Evolutionary conservation across 2,113 vertebrate species (phyloP), one percentile per base, ranked within the genome.

Genomic region (Emydocephalus ijimae): DNA sequence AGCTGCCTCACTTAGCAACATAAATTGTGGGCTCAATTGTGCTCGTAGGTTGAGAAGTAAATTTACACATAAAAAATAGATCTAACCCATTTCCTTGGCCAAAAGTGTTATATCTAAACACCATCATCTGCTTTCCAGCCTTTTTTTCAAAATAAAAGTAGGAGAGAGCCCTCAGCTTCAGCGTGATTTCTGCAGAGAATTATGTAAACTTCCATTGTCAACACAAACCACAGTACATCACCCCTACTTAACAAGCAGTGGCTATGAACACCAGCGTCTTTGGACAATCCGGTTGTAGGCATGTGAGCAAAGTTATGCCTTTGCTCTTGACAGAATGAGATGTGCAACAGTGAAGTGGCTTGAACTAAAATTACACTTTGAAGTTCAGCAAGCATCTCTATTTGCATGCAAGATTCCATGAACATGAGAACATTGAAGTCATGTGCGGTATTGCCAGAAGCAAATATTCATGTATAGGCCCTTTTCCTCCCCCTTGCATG

Each of bases 401-500:
- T 96, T 97, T 96, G 94, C 91, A 61, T 94, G 95, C 69, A 91
- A 61, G 94, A 96, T 97, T 96, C 95, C 95, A 95, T 91, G 96
- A 96, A 96, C 95, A 95, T 94, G 89, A 94, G 95, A 96, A 94
- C 93, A 93, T 89, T 89, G 69, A 87, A 94, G 92, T 23, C 54
- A 39, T 93, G 92, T 93, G 85, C 93, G 92, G 92, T 89, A 89
- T 95, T 94, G 96, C 97, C 96, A 96, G 95, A 92, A 97, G 96
- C 95, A 96, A 94, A 96, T 95, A 90, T 92, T 90, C 90, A 94
- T 93, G 86, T 43, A 9, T 34, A 81, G 74, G 74, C 34, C 9
- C 34, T 93, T 95, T 95, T 10, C 57, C 57, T 59, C 61, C 64
- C 64, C 29, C 64, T 86, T 61, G 24, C 96, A 94, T 95, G 94